Conservation (phyloP, 1,140 invertebrate genomes). For the Macrostomum lignano region DNA sequence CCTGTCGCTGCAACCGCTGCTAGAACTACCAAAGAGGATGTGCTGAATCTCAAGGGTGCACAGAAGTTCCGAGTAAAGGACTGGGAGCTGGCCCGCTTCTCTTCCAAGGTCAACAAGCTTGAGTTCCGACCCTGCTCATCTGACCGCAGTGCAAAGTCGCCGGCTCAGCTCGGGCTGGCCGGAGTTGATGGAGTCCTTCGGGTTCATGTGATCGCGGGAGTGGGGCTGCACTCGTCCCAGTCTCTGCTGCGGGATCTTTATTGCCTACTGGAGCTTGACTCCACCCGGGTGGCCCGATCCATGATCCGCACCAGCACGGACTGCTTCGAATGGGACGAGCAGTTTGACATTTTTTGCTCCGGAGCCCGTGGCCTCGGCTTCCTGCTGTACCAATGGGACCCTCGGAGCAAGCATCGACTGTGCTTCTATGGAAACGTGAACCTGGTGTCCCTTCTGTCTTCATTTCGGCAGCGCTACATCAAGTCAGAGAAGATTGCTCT, state of each 20-base stretch:
- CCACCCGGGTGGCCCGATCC: conserved; percentile 79
- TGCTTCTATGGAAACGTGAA: conserved; percentile 22
- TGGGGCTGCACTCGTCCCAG: background rate
- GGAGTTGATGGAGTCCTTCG: conserved; percentile 4
- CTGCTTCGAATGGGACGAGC: conserved; percentile 95
- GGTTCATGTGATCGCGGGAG: conserved; percentile 4
- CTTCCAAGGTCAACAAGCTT: too few species aligned
- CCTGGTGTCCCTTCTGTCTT: conserved; percentile 8
- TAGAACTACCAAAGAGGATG: too few species aligned
- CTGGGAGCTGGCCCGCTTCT: too few species aligned
- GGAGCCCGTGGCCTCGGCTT: conserved; percentile 70
- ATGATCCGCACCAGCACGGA: conserved; percentile 82
- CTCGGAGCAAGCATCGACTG: conserved; percentile 31
- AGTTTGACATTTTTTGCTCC: conserved; percentile 66
- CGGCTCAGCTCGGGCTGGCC: too few species aligned
- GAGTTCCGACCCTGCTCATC: too few species aligned
- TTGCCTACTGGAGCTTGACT: conserved; percentile 78
- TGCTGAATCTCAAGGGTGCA: too few species aligned
- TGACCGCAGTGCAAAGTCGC: too few species aligned
- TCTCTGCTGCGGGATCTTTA: conserved; percentile 51
- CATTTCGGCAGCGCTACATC: background rate
- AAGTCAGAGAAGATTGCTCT: conserved; percentile 40
- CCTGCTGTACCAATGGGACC: conserved; percentile 90
- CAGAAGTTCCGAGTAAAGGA: too few species aligned
- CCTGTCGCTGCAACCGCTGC: too few species aligned